Base-by-base conservation (phyloP, 53 echinoderm and acorn worm genomes). In the Henricia sp. region DNA sequence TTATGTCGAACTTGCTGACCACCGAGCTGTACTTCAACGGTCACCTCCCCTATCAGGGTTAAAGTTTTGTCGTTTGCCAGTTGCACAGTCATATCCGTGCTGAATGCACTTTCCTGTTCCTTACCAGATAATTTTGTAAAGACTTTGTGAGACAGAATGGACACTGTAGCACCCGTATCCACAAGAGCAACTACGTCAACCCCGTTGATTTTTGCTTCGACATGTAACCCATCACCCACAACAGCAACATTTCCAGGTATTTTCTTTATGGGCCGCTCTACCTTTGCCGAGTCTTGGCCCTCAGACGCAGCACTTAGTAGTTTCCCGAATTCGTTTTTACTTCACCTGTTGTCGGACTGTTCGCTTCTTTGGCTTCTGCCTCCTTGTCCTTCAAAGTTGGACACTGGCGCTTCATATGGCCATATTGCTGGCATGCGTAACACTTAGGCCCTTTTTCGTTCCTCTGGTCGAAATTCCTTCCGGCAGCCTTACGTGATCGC, bases 401-500 rank as follows among this genome's bases (percentile, higher is more conserved):
- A 30, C 62, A 30, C n/a, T 89, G 30, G 20, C 84, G 56, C 34
- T 52, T 56, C 14, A 67, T 43, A 30, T 90, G 85, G 36, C 85
- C 90, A 25, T 44, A 68, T 51, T 77, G 37, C 24, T 77, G 65
- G 50, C 90, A 90, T 14, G 36, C 37, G 20, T 41, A 89, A 34
- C 89, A 89, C 51, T 84, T 65, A 1, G 70, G 37, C 6, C 64
- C 50, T 3, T 34, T 32, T 8, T 6, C 23, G 12, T 62, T 40
- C 14, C 23, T 65, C 17, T 33, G 43, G 14, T 46, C 30, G 1
- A 19, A 52, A 36, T 26, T 43, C 32, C 24, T 63, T 9, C 8
- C 26, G 25, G 41, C 29, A 24, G 69, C 34, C 24, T 20, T 17
- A n/a, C 52, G 34, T 34, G 17, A 51, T 23, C 52, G 50, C 16